Percentiles rank a stretch among this genome's conserved stretches.
Conservation (phyloP, 2,113 vertebrate species). For the Nibea albiflora region DNA sequence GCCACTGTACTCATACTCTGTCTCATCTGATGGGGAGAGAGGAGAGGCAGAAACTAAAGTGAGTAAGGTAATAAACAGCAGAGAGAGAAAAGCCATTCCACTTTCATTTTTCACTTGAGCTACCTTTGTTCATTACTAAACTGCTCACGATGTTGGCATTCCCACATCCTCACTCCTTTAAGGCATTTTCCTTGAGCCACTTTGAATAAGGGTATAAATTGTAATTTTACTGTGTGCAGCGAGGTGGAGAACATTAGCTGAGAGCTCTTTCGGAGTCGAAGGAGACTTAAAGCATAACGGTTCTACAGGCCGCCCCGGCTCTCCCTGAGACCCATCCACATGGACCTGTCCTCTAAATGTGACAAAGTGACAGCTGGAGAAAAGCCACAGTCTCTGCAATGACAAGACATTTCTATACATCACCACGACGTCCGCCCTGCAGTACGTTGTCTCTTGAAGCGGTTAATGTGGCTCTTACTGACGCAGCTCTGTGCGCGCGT, state of each 20-base stretch:
- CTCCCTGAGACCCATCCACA: slow-evolving; percentile 26
- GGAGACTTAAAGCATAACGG: slow-evolving; percentile 19
- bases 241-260: slow-evolving; percentile 59
- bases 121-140: slow-evolving; percentile 36
- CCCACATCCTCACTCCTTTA: slow-evolving; percentile 31
- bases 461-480: slow-evolving; percentile 52
- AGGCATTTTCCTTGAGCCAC: slow-evolving; percentile 45
- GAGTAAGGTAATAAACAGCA: slow-evolving; percentile 24
- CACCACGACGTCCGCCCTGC: slow-evolving; percentile 17
- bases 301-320: not conserved
- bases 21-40: slow-evolving; percentile 88
- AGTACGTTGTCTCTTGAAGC: slow-evolving; percentile 41
- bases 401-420: slow-evolving; percentile 50
- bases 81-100: slow-evolving; percentile 29
- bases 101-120: slow-evolving; percentile 52
- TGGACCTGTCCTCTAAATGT: slow-evolving; percentile 19
- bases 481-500: slow-evolving; percentile 1
- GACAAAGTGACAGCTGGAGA: slow-evolving; percentile 54
- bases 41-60: not conserved
- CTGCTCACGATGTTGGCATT: slow-evolving; percentile 47
- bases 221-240: slow-evolving; percentile 59
- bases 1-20: slow-evolving; percentile 97
- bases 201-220: slow-evolving; percentile 56
- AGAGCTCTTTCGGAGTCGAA: slow-evolving; percentile 40
- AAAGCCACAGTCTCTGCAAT: slow-evolving; percentile 20